Evolutionary conservation across 2,888 invertebrate genomes (phyloP), one percentile per base, ranked within the genome.

Genomic region (Tineola bisselliella): DNA sequence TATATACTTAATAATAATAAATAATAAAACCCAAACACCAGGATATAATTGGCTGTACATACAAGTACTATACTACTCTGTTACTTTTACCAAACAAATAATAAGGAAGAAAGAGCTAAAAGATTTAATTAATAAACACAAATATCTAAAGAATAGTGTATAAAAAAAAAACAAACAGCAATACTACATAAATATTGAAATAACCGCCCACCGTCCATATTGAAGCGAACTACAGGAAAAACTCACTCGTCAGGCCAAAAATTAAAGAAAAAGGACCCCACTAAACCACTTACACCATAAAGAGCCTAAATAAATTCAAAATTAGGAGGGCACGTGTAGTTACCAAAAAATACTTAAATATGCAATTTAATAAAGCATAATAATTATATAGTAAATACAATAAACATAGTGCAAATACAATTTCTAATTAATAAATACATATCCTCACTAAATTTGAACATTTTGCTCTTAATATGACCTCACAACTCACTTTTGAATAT

Each of bases 371-470:
- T 43, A 43, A n/a, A 10, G 13, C 13, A 43, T n/a, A 12, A 43
- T 17, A 17, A 48, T 15, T 15, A 48, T 48, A 48, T 17, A 48
- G 15, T 48, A 17, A 8, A 38, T 38, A 38, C 6, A 38, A 38
- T 38, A 38, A 10, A 38, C 3, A 38, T 12, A 12, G 38, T 38
- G 38, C 38, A 38, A 38, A 38, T 38, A 38, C 5, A 38, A 38
- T 38, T 25, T 6, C 8, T 17, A 15, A 48, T 13, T 15, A 17
- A 43, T 13, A n/a, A 6, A n/a, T n/a, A 19, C 56, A 56, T 56
- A 56, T 56, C 56, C 56, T 12, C 30, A 25, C 56, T 56, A 56
- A 56, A 56, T 56, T 56, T 30, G 30, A 56, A 56, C 48, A 48
- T 48, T 8, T 48, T n/a, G 4, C n/a, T 17, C 17, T 48, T 15